phyloP scores from a whole-genome alignment of 2,113 vertebrate species.

The Ophiodon elongatus region DNA sequence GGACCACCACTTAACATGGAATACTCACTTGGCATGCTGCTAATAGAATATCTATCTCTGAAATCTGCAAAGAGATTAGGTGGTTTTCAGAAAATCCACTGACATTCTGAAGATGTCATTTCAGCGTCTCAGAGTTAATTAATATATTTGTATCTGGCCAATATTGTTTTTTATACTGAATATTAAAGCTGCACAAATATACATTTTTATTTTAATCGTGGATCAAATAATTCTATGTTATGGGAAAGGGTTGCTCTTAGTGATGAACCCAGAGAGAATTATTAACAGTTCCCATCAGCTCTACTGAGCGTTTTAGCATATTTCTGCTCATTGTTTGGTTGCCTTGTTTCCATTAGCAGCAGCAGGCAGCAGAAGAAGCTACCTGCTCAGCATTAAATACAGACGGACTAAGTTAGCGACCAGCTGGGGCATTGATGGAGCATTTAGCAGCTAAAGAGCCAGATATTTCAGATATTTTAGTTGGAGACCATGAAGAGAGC shows the following conservation, averaged over 20 bases:
- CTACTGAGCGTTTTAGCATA: background rate
- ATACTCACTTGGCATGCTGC: conserved; percentile 39
- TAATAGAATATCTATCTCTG: conserved; percentile 63
- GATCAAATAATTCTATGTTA: background rate
- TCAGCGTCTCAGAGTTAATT: conserved; percentile 10
- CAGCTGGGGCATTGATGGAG: background rate
- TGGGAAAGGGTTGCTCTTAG: background rate
- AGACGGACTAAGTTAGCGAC: background rate
- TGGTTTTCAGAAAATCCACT: conserved; percentile 52
- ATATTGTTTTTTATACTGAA: conserved; percentile 7
- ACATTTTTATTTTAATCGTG: background rate
- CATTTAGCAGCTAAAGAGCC: background rate
- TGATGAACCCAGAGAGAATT: background rate
- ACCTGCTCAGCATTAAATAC: background rate
- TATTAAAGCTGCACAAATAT: conserved; percentile 1
- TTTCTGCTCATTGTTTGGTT: conserved; percentile 1
- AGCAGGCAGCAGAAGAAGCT: background rate
- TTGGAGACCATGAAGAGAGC: background rate
- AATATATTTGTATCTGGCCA: background rate
- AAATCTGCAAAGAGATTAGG: conserved; percentile 58
- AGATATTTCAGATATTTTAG: background rate
- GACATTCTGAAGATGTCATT: conserved; percentile 43
- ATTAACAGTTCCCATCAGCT: background rate
- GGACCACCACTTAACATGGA: conserved; percentile 64
- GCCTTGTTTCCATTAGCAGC: background rate